phyloP scores from a whole-genome alignment of 2,888 invertebrate genomes.

The Cheilosia scutellata region DNA sequence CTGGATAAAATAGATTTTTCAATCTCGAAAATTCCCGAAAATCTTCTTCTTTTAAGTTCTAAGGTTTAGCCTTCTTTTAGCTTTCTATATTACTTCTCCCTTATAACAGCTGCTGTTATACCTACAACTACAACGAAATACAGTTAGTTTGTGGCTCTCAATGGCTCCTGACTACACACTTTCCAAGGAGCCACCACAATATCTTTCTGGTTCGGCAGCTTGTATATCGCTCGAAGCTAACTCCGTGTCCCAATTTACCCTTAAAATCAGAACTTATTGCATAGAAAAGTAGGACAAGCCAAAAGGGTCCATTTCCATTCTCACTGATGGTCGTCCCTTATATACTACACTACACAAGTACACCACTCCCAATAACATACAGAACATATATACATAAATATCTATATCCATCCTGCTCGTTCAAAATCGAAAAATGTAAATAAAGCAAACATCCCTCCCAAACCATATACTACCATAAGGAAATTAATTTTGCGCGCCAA shows the following conservation, averaged over 20 bases:
- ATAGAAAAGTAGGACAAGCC: slow-evolving; percentile 57
- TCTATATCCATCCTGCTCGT: background rate
- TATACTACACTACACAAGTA: slow-evolving; percentile 30
- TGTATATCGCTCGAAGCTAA: background rate
- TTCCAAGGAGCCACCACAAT: too few species aligned
- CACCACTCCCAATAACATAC: slow-evolving; percentile 31
- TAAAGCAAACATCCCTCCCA: slow-evolving; percentile 10
- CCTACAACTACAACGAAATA: too few species aligned
- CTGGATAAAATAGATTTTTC: too few species aligned
- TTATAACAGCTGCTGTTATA: too few species aligned
- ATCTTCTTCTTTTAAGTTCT: too few species aligned
- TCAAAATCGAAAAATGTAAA: slow-evolving; percentile 26
- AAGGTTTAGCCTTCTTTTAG: too few species aligned
- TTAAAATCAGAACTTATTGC: slow-evolving; percentile 30
- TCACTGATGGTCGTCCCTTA: slow-evolving; percentile 38
- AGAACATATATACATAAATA: background rate
- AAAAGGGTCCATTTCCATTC: slow-evolving; percentile 19
- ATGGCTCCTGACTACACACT: too few species aligned
- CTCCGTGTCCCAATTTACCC: slow-evolving; percentile 14
- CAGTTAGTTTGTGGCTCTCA: too few species aligned
- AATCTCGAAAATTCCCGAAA: too few species aligned
- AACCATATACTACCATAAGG: slow-evolving; percentile 28
- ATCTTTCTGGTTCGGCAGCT: too few species aligned
- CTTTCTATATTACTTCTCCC: too few species aligned
- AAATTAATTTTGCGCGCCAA: slow-evolving; percentile 63